phyloP scores from a whole-genome alignment of 2,113 vertebrate genomes.

The Nannospalax galili region DNA sequence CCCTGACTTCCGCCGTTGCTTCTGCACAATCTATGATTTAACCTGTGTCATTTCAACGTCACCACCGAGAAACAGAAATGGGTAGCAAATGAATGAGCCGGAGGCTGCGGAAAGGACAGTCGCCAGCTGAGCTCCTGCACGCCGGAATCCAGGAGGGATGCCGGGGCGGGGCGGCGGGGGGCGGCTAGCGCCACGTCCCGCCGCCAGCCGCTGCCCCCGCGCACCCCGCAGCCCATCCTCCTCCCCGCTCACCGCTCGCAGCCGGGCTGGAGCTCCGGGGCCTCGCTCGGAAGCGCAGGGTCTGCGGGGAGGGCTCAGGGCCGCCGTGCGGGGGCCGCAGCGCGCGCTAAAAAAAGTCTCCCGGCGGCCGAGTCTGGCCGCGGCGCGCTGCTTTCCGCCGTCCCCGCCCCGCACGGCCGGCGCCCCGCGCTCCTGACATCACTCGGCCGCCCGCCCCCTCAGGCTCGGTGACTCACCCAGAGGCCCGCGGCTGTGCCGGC shows the following conservation, averaged over 20 bases:
- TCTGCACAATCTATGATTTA: neutral
- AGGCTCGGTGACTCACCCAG: neutral
- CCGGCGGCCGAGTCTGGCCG: constrained; percentile 5
- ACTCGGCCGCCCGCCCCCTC: constrained; percentile 83
- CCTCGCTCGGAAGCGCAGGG: neutral
- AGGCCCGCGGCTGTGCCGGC: neutral
- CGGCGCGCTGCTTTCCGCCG: constrained; percentile 59
- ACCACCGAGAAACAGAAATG: neutral
- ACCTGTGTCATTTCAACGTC: neutral
- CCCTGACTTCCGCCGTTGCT: constrained; percentile 8
- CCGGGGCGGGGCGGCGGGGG: neutral
- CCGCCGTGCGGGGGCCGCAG: constrained; percentile 46
- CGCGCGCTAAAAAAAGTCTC: constrained; percentile 61
- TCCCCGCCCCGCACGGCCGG: constrained; percentile 36
- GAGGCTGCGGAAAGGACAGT: neutral
- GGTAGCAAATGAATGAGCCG: constrained; percentile 58
- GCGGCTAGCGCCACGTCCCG: neutral
- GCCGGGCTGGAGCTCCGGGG: constrained; percentile 10
- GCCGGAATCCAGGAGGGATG: neutral
- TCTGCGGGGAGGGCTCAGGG: neutral
- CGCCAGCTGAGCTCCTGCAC: neutral
- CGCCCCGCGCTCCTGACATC: constrained; percentile 82
- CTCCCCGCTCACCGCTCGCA: neutral
- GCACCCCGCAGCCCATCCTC: constrained; percentile 31
- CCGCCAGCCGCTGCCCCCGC: neutral